These are phyloP conservation scores for Bovichtus variegatus DNA, from an alignment of 2,797 vertebrate genomes.

Conservation along the genomic window DNA sequence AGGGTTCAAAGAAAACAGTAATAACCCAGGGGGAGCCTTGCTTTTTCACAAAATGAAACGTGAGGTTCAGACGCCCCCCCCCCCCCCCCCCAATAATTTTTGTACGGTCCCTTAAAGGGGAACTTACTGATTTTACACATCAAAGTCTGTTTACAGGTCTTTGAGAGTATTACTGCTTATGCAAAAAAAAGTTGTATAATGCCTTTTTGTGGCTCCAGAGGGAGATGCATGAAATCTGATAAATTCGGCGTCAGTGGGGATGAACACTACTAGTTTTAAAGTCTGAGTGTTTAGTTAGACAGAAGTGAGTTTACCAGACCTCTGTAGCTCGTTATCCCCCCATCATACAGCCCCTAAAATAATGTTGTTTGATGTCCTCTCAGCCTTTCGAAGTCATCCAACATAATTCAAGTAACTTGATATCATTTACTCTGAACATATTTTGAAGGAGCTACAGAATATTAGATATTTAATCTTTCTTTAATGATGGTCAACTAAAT, in stretches of 20 bases:
- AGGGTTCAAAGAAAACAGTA: background rate
- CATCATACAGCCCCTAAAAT: background rate
- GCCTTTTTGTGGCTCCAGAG: background rate
- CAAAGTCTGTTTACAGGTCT: constrained; percentile 3
- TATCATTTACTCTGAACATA: background rate
- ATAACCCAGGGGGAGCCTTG: background rate
- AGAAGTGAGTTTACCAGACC: background rate
- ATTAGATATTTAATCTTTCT: too few relatives aligned
- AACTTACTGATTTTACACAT: background rate
- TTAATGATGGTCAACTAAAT: background rate
- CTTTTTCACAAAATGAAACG: background rate
- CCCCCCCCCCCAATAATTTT: background rate
- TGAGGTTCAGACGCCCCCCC: background rate
- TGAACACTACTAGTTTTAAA: too few relatives aligned
- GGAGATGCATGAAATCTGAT: background rate
- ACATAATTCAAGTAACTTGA: background rate
- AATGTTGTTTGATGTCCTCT: background rate
- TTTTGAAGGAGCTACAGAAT: background rate
- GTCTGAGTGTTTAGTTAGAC: background rate
- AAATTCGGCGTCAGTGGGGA: background rate
- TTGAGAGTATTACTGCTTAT: background rate
- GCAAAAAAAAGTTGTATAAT: background rate
- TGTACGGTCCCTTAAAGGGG: background rate
- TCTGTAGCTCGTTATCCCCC: too few relatives aligned
- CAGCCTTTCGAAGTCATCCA: background rate